Evolutionary conservation across 2,113 vertebrate genomes (phyloP).

Genomic region (Austrofundulus limnaeus): DNA sequence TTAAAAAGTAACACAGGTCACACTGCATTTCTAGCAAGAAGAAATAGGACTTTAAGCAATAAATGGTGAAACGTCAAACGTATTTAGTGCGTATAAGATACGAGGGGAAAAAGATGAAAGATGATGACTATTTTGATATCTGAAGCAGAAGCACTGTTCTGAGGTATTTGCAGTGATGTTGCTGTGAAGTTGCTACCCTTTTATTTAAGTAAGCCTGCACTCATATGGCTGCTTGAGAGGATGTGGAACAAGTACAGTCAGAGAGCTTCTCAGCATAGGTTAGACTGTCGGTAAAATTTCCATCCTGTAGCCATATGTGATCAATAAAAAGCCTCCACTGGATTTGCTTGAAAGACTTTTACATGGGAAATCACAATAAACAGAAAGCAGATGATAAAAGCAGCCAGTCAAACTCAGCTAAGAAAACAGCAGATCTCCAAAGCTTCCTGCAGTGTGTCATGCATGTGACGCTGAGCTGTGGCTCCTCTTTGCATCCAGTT

Average conservation of each 20-base stretch:
- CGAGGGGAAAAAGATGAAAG: not conserved
- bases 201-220: constrained; percentile 1
- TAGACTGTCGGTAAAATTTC: constrained; percentile 35
- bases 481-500: constrained; percentile 46
- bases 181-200: not conserved
- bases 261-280: constrained; percentile 25
- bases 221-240: constrained; percentile 17
- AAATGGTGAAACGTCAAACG: not conserved
- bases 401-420: constrained; percentile 21
- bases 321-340: constrained; percentile 53
- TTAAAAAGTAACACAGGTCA: not conserved
- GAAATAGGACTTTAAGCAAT: not conserved
- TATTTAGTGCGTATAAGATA: not conserved
- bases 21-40: not conserved
- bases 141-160: not conserved
- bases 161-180: not conserved
- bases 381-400: constrained; percentile 53
- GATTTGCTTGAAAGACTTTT: constrained; percentile 57
- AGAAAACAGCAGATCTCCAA: constrained; percentile 35
- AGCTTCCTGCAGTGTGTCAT: constrained; percentile 42
- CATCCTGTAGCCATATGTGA: constrained; percentile 52
- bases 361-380: constrained; percentile 60
- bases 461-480: constrained; percentile 39
- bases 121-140: constrained; percentile 10
- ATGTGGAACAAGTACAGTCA: constrained; percentile 17